Conservation (phyloP, 2,797 vertebrate species). For the Sebastes iracundus region DNA sequence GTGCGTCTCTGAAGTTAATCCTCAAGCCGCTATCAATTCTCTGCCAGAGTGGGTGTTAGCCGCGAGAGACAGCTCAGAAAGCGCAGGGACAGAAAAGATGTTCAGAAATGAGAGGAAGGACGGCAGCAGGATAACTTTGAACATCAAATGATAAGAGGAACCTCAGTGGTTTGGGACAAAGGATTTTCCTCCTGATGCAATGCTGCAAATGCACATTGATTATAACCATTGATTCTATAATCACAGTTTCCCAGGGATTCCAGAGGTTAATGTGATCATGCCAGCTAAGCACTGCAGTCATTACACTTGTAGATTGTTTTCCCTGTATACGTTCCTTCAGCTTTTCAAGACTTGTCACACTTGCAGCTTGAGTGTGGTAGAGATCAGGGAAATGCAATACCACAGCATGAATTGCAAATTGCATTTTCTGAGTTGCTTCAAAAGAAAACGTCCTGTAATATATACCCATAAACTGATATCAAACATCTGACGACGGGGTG, state of each 20-base stretch:
- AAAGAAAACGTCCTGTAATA: background rate
- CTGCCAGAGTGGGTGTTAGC: constrained; percentile 35
- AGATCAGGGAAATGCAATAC: background rate
- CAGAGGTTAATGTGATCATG: constrained; percentile 26
- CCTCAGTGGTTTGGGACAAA: constrained; percentile 21
- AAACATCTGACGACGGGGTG: background rate
- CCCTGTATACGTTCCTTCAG: background rate
- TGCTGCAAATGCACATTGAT: constrained; percentile 42
- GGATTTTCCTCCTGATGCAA: constrained; percentile 32
- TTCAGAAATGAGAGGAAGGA: constrained; percentile 27
- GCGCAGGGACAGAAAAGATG: constrained; percentile 10
- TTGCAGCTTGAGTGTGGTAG: background rate
- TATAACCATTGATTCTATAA: constrained; percentile 40
- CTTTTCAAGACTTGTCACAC: background rate
- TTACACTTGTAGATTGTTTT: constrained; percentile 11
- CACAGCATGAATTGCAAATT: background rate
- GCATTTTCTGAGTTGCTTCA: background rate
- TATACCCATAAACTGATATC: background rate
- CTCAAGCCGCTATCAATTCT: constrained; percentile 44
- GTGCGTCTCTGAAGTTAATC: constrained; percentile 58
- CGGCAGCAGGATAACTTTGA: constrained; percentile 41
- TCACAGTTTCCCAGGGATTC: constrained; percentile 32
- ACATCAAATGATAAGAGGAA: constrained; percentile 23
- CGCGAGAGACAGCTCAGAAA: constrained; percentile 28
- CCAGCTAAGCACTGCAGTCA: background rate